These are phyloP conservation scores for Enteromius fasciolatus DNA, from an alignment of 2,797 vertebrate species.

Conservation along the genomic window DNA sequence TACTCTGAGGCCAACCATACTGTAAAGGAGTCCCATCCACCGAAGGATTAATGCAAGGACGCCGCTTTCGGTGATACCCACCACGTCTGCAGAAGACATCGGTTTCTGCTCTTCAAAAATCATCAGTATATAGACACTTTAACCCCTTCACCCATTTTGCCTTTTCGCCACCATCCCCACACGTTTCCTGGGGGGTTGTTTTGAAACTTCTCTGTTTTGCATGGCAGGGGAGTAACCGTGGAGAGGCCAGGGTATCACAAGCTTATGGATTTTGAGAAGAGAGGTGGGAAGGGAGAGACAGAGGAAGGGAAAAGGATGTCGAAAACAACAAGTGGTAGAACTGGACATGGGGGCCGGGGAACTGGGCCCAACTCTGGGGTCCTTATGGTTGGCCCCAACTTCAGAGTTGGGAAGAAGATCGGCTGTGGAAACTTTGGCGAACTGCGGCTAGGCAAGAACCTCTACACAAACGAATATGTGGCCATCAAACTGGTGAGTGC, in stretches of 20 bases:
- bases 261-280: constrained; percentile 99
- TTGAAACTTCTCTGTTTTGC: constrained; percentile 87
- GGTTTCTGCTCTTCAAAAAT: constrained; percentile 26
- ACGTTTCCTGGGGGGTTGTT: constrained; percentile 71
- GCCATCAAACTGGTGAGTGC: constrained; percentile 97
- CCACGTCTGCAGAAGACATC: constrained; percentile 20
- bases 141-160: constrained; percentile 65
- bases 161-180: constrained; percentile 62
- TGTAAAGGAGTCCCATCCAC: constrained; percentile 55
- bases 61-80: constrained; percentile 26
- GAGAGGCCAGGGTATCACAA: constrained; percentile 99
- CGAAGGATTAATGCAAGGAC: constrained; percentile 61
- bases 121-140: constrained; percentile 57
- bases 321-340: constrained; percentile 86
- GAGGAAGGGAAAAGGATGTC: constrained; percentile 98
- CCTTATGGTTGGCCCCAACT: constrained; percentile 99
- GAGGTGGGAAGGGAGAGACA: constrained; percentile 95
- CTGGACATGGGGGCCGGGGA: constrained; percentile 85
- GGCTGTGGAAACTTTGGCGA: constrained; percentile 98
- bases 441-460: constrained; percentile 96
- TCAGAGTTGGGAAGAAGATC: constrained; percentile 98
- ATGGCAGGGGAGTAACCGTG: constrained; percentile 98
- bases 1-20: constrained; percentile 67
- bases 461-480: constrained; percentile 98
- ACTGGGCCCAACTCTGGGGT: constrained; percentile 95